These are phyloP conservation scores for Geococcyx californianus DNA, from an alignment of 2,113 vertebrate species.

Conservation along the genomic window DNA sequence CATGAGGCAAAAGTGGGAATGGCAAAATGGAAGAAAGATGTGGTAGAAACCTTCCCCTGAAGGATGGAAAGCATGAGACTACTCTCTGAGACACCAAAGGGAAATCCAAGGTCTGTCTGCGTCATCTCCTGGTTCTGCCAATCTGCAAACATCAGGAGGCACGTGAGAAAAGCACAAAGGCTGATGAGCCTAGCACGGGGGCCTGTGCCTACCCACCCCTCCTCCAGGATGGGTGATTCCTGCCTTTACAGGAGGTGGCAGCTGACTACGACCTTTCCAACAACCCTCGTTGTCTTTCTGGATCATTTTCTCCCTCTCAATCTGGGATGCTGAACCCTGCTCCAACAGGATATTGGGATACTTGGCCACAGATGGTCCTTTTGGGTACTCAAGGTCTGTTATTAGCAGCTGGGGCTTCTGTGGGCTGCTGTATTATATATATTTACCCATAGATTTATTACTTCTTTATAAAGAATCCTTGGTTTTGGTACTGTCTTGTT, in stretches of 20 bases:
- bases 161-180: background rate
- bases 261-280: background rate
- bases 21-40: background rate
- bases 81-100: background rate
- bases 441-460: background rate
- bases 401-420: background rate
- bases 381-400: background rate
- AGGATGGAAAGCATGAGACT: background rate
- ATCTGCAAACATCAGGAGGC: background rate
- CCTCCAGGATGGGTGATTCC: background rate
- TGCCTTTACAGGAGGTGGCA: background rate
- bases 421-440: background rate
- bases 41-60: background rate
- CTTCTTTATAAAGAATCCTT: background rate
- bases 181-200: background rate
- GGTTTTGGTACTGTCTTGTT: background rate
- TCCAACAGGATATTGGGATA: background rate
- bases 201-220: background rate
- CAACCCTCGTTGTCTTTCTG: background rate
- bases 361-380: background rate
- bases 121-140: background rate
- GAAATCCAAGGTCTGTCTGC: background rate
- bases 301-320: background rate
- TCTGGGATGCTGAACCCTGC: background rate
- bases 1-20: background rate